A percentile compares a stretch with the other conserved stretches of the same genome.
Evolutionary conservation across 2,113 vertebrate species (phyloP).

Genomic region (Cisticola juncidis): DNA sequence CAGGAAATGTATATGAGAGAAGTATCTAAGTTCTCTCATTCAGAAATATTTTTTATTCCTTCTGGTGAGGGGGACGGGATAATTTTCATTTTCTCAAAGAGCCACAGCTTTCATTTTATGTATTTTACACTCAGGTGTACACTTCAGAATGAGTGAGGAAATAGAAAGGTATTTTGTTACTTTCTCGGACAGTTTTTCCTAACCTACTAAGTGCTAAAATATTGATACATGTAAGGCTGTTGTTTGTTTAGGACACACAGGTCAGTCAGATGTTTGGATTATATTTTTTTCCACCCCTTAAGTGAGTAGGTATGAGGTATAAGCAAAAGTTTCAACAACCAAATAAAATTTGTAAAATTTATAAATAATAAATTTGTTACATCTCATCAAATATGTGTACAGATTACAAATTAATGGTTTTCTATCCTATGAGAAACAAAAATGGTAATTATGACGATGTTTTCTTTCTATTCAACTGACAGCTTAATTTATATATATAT

Average conservation of each 20-base stretch:
- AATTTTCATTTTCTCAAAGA: neutral
- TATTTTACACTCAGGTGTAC: neutral
- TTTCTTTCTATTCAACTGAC: neutral
- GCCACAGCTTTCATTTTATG: neutral
- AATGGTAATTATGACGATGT: neutral
- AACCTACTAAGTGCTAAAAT: neutral
- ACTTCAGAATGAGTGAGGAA: neutral
- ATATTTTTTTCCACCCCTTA: neutral
- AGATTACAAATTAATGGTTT: neutral
- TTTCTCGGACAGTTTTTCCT: neutral
- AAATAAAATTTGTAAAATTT: neutral
- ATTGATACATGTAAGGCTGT: neutral
- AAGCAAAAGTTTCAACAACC: neutral
- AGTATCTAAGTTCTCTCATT: neutral
- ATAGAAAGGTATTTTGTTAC: neutral
- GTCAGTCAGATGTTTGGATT: neutral
- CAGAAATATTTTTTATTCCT: neutral
- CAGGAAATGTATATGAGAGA: neutral
- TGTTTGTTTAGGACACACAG: neutral
- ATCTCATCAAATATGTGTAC: neutral
- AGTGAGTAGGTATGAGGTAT: rapidly evolving
- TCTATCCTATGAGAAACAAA: neutral
- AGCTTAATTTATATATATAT: rapidly evolving
- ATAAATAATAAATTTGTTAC: neutral
- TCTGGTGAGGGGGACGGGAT: rapidly evolving